Base-by-base conservation (phyloP, 2,888 invertebrate genomes). In the Leptogaster cylindrica region DNA sequence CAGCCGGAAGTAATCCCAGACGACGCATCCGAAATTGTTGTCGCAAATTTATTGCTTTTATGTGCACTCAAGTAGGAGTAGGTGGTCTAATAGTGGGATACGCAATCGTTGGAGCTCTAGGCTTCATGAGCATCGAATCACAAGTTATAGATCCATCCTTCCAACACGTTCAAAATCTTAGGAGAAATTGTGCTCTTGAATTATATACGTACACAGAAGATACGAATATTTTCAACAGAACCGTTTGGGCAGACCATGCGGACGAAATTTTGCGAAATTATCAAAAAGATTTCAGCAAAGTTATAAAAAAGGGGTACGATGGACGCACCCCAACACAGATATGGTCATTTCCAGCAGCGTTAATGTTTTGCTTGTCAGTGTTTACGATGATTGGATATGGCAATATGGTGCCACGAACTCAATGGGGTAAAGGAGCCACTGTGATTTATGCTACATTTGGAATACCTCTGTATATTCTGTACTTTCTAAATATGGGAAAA, bases 341-440 rank as follows among this genome's bases (percentile, higher is more conserved):
- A 65, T 95, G 94, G 94, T 89, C 90, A 0, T 93, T 93, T 74
- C 92, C 94, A 0, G 92, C 92, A 0, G 92, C 94, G 0, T 80
- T 94, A 2, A 94, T 94, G 93, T 95, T 91, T 77, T 93, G 91
- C 25, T 80, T 94, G 8, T 93, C 93, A 20, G 89, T 93, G 4
- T 93, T 94, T 76, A 93, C 94, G 3, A 94, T 94, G 94, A 93
- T 94, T 73, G 94, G 94, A 2, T 94, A 93, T 76, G 94, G 94
- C 0, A 93, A 93, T 78, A 86, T 93, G 79, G 89, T 92, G 8
- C 93, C 93, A 0, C 87, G 88, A 73, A 93, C 93, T 0, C 83
- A 87, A 0, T 89, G 89, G 88, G 94, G 94, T 2, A 93, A 93
- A 80, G 87, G 90, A 3, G 87, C 89, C 6, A 93, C 93, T 0